Evolutionary conservation across 2,113 vertebrate species (phyloP), one percentile per base, ranked within the genome.

Genomic region (Daubentonia madagascariensis): DNA sequence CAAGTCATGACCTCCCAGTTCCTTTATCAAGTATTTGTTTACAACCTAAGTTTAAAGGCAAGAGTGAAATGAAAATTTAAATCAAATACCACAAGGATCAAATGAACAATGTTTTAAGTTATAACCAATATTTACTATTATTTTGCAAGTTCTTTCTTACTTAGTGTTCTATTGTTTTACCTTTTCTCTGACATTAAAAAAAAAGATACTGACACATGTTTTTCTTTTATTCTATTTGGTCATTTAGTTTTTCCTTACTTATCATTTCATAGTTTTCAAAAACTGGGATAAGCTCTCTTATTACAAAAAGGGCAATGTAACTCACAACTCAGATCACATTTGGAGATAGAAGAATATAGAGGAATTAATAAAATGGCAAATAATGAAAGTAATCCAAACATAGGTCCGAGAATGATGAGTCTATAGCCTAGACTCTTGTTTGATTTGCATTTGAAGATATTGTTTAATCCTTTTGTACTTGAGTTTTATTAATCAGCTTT

Each of bases 301-400:
- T 45, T 63, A 54, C 32, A 86, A 35, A 94, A 78, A 57, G 4
- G 18, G 1, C 6, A 67, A 65, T 23, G 30, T 23, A 65, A 76
- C 25, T 63, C 12, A 61, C 48, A 93, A 17, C 35, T 75, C 28
- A 57, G 17, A 45, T 1, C 35, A 52, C 18, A 76, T 48, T 76
- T 59, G 18, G 52, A 89, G 7, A n/a, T 78, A 83, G 20, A 80
- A 35, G 35, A 50, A 63, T 75, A 30, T 2, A 57, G 40, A 94
- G 4, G n/a, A 96, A 85, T 72, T 23, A 76, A 92, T 89, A 89
- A 84, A 61, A 88, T 35, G 20, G 11, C 76, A 96, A 93, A 59
- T 61, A 48, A 85, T 35, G 73, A 57, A 61, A 59, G 48, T 25
- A 83, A 79, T 68, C 25, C 30, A 30, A 91, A n/a, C 3, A 65